Conservation (phyloP, 2,888 invertebrate genomes). For the Xanthostigma xanthostigma region DNA sequence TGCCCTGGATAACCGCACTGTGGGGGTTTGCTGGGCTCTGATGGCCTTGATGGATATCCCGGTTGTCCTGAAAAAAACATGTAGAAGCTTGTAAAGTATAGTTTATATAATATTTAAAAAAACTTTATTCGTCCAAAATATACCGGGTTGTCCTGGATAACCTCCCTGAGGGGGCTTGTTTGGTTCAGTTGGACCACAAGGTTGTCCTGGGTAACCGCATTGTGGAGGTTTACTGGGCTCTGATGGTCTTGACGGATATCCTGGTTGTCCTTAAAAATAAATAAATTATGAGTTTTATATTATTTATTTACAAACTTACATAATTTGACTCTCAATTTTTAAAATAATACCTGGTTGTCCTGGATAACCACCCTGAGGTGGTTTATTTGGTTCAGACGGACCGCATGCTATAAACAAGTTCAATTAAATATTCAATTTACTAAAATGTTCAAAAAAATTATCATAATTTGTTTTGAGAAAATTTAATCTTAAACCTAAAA, state of each 20-base stretch:
- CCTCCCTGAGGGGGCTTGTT: slow-evolving; percentile 14
- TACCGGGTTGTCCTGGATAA: slow-evolving; percentile 12
- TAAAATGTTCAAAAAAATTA: too few relatives aligned
- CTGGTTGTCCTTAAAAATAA: neutral
- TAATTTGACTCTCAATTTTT: slow-evolving; percentile 5
- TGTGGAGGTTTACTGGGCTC: slow-evolving; percentile 5
- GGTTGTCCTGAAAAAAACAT: neutral
- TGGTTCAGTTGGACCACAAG: slow-evolving; percentile 15
- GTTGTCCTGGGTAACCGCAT: slow-evolving; percentile 10
- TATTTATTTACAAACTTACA: too few relatives aligned
- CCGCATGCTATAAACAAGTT: neutral
- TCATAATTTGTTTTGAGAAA: too few relatives aligned
- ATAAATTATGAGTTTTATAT: neutral
- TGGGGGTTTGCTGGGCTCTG: slow-evolving; percentile 6
- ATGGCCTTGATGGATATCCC: slow-evolving; percentile 28
- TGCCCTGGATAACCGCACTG: slow-evolving; percentile 4
- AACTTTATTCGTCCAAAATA: too few relatives aligned
- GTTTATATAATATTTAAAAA: too few relatives aligned
- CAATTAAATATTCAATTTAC: too few relatives aligned
- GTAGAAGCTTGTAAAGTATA: too few relatives aligned
- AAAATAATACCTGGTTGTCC: slow-evolving; percentile 9
- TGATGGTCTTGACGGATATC: slow-evolving; percentile 28
- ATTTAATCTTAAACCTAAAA: too few relatives aligned
- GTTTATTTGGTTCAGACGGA: slow-evolving; percentile 5
- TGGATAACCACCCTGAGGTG: slow-evolving; percentile 8